A percentile compares a stretch with the other conserved stretches of the same genome.
Evolutionary conservation across 1,140 invertebrate genomes (phyloP).

Genomic region (Drosophila nannoptera): DNA sequence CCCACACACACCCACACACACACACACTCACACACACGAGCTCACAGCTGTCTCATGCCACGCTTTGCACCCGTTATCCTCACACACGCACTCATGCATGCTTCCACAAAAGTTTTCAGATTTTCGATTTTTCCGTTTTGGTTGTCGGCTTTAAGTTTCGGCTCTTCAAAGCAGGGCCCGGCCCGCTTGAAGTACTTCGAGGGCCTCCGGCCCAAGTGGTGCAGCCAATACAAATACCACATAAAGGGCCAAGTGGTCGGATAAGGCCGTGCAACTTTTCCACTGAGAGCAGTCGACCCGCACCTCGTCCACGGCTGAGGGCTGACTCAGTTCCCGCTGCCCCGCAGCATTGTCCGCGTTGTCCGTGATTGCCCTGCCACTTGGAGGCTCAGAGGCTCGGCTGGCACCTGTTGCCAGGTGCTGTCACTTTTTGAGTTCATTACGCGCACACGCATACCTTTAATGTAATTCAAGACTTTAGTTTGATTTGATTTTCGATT

Average conservation of each 20-base stretch:
- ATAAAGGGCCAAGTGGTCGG: conserved; percentile 11
- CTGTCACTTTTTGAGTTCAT: conserved; percentile 50
- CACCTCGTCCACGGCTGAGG: too few relatives aligned
- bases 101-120: neutral
- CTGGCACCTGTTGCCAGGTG: conserved; percentile 56
- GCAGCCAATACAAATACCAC: conserved; percentile 42
- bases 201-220: conserved; percentile 35
- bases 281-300: conserved; percentile 9
- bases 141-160: conserved; percentile 23
- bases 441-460: conserved; percentile 32
- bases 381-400: neutral
- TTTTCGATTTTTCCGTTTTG: conserved; percentile 6
- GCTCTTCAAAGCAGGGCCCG: neutral
- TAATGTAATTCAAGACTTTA: conserved; percentile 36
- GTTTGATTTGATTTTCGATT: conserved; percentile 34
- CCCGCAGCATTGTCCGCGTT: conserved; percentile 40
- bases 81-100: conserved; percentile 5
- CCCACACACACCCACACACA: conserved; percentile 11
- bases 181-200: conserved; percentile 52
- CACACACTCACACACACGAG: neutral
- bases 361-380: conserved; percentile 21
- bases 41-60: conserved; percentile 28
- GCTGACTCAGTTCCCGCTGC: too few relatives aligned
- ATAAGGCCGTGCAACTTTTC: conserved; percentile 27
- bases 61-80: conserved; percentile 36